Base-by-base conservation (phyloP, 2,113 vertebrate genomes). In the Eolophus roseicapilla region DNA sequence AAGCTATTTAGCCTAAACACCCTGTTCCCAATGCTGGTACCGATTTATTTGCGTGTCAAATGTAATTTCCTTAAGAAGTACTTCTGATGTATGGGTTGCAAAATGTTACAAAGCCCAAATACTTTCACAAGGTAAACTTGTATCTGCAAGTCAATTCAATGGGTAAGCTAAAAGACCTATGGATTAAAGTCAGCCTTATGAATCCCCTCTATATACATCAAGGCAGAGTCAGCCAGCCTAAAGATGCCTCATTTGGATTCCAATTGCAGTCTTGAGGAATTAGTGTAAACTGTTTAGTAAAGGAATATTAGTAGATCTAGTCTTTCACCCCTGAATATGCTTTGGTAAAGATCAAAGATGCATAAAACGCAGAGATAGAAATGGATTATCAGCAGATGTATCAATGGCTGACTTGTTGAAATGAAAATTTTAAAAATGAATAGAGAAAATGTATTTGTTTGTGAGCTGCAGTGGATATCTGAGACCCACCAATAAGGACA, bases 141-240 rank as follows among this genome's bases (percentile, higher is more conserved):
- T 82, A 78, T 74, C 69, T 86, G 50, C 55, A 75, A 49, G 91
- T 77, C 71, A 44, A 43, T 33, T n/a, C 41, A 41, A n/a, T 7
- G 14, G 0, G 0, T 43, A 55, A 68, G 50, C n/a, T 53, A 25
- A n/a, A 78, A 77, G 49, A 35, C 24, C 3, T 0, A 13, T 0
- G 10, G 18, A 28, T 53, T 17, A 16, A 64, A 43, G 19, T 28
- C 46, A 69, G 17, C 3, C 39, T 62, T 57, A 49, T 70, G 75
- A 82, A 55, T 4, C 8, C 17, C 49, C 20, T 24, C 11, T 10
- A 1, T 39, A 53, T 17, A 7, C 2, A 13, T 1, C 46, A n/a
- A 49, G 23, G 24, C 6, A 13, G 29, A 11, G 5, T 41, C 44
- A 57, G 12, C 25, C 63, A 52, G 35, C 44, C 63, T 55, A 7